phyloP scores from a whole-genome alignment of 1,140 invertebrate genomes.

The Formica selysi region DNA sequence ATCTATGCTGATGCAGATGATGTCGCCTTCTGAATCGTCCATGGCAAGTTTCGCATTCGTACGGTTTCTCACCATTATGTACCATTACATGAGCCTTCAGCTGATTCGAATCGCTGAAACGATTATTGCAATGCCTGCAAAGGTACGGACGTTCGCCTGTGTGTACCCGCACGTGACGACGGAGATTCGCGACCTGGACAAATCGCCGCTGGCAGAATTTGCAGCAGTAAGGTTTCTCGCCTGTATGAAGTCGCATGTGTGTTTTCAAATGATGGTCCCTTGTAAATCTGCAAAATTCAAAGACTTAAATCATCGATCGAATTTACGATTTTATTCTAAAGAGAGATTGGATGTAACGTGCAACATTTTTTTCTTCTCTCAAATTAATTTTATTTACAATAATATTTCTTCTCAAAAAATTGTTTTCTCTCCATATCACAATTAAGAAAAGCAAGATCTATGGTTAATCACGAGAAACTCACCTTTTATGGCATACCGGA shows the following conservation, averaged over 20 bases:
- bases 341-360: background rate
- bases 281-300: constrained; percentile 90
- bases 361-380: background rate
- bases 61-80: constrained; percentile 96
- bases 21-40: constrained; percentile 93
- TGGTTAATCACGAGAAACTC: constrained; percentile 25
- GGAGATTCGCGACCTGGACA: constrained; percentile 97
- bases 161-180: constrained; percentile 97
- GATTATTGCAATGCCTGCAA: constrained; percentile 93
- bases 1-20: constrained; percentile 95
- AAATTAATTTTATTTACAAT: background rate
- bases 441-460: background rate
- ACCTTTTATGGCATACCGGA: constrained; percentile 95
- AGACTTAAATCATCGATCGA: background rate
- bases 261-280: constrained; percentile 98
- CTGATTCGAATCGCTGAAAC: constrained; percentile 97
- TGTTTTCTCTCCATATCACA: background rate
- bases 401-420: background rate
- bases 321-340: background rate
- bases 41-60: constrained; percentile 92
- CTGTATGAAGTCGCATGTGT: constrained; percentile 96
- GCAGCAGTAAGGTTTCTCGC: constrained; percentile 97
- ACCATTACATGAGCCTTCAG: constrained; percentile 96
- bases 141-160: constrained; percentile 98
- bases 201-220: constrained; percentile 96